Evolutionary conservation across 2,797 vertebrate genomes (phyloP).

Genomic region (Sebastes variabilis): DNA sequence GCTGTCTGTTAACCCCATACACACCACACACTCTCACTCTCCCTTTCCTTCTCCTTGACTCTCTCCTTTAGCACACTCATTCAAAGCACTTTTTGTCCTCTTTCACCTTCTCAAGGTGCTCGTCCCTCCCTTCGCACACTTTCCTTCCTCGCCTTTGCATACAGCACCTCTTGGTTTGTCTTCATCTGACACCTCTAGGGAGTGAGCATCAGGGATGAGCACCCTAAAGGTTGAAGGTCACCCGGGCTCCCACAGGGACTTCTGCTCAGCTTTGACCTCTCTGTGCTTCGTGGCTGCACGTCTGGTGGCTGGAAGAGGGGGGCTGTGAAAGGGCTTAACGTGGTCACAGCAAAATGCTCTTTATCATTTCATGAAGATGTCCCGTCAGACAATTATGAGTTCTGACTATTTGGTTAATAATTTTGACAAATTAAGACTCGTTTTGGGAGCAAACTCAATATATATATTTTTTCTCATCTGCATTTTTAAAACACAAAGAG

Average conservation of each 20-base stretch:
- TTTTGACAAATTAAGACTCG: not conserved
- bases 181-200: slow-evolving; percentile 68
- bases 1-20: slow-evolving; percentile 43
- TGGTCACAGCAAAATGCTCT: not conserved
- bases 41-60: slow-evolving; percentile 33
- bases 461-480: not conserved
- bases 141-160: slow-evolving; percentile 61
- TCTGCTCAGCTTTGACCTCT: slow-evolving; percentile 65
- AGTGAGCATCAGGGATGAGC: slow-evolving; percentile 69
- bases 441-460: not conserved
- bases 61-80: slow-evolving; percentile 50
- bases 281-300: slow-evolving; percentile 29
- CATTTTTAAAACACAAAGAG: not conserved
- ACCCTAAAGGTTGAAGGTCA: slow-evolving; percentile 70
- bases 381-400: not conserved
- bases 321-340: slow-evolving; percentile 9
- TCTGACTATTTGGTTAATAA: not conserved
- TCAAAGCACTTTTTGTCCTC: slow-evolving; percentile 69
- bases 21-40: slow-evolving; percentile 15
- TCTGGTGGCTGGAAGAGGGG: slow-evolving; percentile 8
- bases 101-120: slow-evolving; percentile 74
- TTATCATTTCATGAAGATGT: slow-evolving; percentile 17
- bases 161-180: slow-evolving; percentile 50
- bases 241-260: slow-evolving; percentile 59
- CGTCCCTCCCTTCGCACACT: slow-evolving; percentile 34